These are phyloP conservation scores for Melanocharis versteri DNA, from an alignment of 2,113 vertebrate genomes.

Conservation along the genomic window DNA sequence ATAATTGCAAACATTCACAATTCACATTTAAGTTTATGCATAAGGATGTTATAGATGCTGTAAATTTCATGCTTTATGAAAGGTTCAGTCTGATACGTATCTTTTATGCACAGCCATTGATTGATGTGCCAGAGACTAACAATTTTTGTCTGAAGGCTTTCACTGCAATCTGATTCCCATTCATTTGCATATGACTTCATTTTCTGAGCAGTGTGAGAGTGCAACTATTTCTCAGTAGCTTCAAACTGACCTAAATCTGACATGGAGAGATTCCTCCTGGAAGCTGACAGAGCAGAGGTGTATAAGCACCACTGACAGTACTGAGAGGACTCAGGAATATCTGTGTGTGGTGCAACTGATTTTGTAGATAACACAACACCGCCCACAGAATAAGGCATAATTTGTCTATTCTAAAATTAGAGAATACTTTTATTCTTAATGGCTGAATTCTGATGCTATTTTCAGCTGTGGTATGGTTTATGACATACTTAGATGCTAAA, in stretches of 20 bases:
- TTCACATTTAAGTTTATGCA: slow-evolving; percentile 44
- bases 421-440: neutral
- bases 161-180: slow-evolving; percentile 12
- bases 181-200: slow-evolving; percentile 53
- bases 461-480: neutral
- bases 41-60: neutral
- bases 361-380: neutral
- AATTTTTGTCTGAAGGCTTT: slow-evolving; percentile 45
- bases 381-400: neutral
- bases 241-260: slow-evolving; percentile 9
- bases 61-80: slow-evolving; percentile 37
- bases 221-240: neutral
- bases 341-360: neutral
- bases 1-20: slow-evolving; percentile 54
- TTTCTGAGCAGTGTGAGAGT: neutral
- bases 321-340: neutral
- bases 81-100: neutral
- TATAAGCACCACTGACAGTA: neutral
- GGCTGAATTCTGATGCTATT: neutral
- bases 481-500: neutral
- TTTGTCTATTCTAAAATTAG: neutral
- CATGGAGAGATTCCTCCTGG: neutral
- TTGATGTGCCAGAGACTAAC: slow-evolving; percentile 37
- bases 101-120: slow-evolving; percentile 28
- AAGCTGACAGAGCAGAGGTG: neutral